phyloP scores from a whole-genome alignment of 2,888 invertebrate genomes.

The Cryptops parisi region DNA sequence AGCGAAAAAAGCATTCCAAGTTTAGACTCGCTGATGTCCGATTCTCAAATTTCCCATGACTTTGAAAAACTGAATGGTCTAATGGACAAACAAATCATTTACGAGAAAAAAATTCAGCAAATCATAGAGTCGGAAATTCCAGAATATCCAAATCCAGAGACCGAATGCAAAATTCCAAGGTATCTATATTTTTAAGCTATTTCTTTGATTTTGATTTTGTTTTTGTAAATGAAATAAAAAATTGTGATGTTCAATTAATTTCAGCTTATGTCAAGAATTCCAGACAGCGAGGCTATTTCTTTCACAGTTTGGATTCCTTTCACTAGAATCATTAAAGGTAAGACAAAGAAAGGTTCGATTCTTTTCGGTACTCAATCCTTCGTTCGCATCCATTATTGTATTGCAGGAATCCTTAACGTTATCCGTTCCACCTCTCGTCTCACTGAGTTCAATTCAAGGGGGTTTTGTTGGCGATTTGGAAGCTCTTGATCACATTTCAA shows the following conservation, averaged over 20 bases:
- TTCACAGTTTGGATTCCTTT: slow-evolving; percentile 85
- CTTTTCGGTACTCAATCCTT: not conserved
- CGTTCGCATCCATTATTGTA: not conserved
- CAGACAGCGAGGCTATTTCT: slow-evolving; percentile 89
- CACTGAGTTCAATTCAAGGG: slow-evolving; percentile 50
- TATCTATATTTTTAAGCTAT: not conserved
- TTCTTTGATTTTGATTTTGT: not conserved
- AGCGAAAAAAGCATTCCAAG: slow-evolving; percentile 83
- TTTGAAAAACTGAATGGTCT: slow-evolving; percentile 45
- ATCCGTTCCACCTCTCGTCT: slow-evolving; percentile 44
- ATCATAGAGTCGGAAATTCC: slow-evolving; percentile 24
- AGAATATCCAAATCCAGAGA: slow-evolving; percentile 33
- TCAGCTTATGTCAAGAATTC: slow-evolving; percentile 58
- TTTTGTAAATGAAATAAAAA: not conserved
- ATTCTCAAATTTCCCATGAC: slow-evolving; percentile 39
- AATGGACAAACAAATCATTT: slow-evolving; percentile 29
- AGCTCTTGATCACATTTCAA: slow-evolving; percentile 67
- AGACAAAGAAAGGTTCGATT: no score
- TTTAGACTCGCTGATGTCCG: slow-evolving; percentile 57
- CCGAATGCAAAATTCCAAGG: slow-evolving; percentile 34
- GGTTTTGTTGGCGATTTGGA: slow-evolving; percentile 69
- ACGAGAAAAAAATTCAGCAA: slow-evolving; percentile 27
- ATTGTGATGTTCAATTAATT: not conserved
- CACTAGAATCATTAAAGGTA: slow-evolving; percentile 42
- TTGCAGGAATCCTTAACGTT: slow-evolving; percentile 27